Percentiles rank a stretch among this genome's conserved stretches.
phyloP scores from a whole-genome alignment of 2,888 invertebrate genomes.

The Phortica magna region DNA sequence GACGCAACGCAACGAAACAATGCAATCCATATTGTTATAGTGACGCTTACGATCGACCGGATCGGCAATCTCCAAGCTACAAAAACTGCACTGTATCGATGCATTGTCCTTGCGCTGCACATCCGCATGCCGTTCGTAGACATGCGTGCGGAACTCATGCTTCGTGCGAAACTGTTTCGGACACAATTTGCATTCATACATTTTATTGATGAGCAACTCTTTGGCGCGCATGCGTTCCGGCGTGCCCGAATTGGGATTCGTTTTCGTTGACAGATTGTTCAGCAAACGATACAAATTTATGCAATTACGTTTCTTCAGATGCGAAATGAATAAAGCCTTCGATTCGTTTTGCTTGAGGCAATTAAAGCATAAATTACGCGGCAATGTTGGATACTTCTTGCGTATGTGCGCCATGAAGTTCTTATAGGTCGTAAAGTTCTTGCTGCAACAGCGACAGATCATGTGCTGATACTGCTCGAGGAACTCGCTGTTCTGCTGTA shows the following conservation, averaged over 20 bases:
- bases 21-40: constrained; percentile 78
- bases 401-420: constrained; percentile 78
- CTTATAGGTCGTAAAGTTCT: constrained; percentile 76
- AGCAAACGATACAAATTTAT: constrained; percentile 77
- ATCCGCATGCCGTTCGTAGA: constrained; percentile 77
- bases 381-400: constrained; percentile 76
- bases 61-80: constrained; percentile 76
- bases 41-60: constrained; percentile 77
- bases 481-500: constrained; percentile 76
- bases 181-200: constrained; percentile 77
- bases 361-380: constrained; percentile 77
- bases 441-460: constrained; percentile 77
- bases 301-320: constrained; percentile 77
- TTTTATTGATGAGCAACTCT: constrained; percentile 77
- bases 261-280: constrained; percentile 63
- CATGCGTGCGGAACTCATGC: constrained; percentile 77
- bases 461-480: constrained; percentile 77
- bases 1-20: constrained; percentile 76
- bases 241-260: constrained; percentile 56
- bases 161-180: constrained; percentile 76
- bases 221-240: constrained; percentile 76
- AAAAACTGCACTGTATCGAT: constrained; percentile 76
- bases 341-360: constrained; percentile 78
- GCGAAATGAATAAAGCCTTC: constrained; percentile 78
- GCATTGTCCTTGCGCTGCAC: constrained; percentile 76